Evolutionary conservation across 2,113 vertebrate genomes (phyloP), one percentile per base, ranked within the genome.

Genomic region (Vidua macroura): DNA sequence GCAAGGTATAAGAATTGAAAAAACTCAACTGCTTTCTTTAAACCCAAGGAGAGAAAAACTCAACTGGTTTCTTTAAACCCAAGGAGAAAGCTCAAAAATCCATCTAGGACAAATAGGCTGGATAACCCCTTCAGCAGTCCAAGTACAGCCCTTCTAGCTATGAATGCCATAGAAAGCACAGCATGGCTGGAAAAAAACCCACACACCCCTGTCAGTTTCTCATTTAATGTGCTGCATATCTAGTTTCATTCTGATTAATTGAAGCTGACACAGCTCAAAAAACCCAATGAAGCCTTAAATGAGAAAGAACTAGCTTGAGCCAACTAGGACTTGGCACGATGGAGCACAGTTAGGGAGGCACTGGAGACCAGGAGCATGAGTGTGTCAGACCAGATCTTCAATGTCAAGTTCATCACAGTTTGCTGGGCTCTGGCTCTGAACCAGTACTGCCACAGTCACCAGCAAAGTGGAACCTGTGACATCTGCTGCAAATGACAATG

Each of bases 191-290:
- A 23, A 55, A 84, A 86, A 30, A 62, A 48, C 21, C 5, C 63
- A 35, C 10, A 73, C 35, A 16, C 9, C 12, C 28, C 21, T 73
- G 23, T 59, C 55, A 90, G 58, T 55, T 83, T 90, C 67, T 90
- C 31, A 46, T 66, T 88, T 85, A 80, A 56, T 83, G 35, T 52
- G 62, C 70, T 76, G 31, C 33, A 30, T 85, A 77, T 90, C 67
- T 87, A 49, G 43, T 92, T 96, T 95, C 63, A 67, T 62, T 66
- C 51, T 90, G 51, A 92, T 83, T 95, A 94, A 95, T 56, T 91
- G 85, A 92, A 92, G 48, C 70, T 5, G 48, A 88, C 87, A 67
- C 6, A 15, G 48, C 78, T 94, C 81, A 83, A 91, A 94, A 96
- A 93, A 49, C 7, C 39, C 90, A 87, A 13, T 80, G 87, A 90